Evolutionary conservation across 2,888 invertebrate genomes (phyloP).

Genomic region (Acleris literana): DNA sequence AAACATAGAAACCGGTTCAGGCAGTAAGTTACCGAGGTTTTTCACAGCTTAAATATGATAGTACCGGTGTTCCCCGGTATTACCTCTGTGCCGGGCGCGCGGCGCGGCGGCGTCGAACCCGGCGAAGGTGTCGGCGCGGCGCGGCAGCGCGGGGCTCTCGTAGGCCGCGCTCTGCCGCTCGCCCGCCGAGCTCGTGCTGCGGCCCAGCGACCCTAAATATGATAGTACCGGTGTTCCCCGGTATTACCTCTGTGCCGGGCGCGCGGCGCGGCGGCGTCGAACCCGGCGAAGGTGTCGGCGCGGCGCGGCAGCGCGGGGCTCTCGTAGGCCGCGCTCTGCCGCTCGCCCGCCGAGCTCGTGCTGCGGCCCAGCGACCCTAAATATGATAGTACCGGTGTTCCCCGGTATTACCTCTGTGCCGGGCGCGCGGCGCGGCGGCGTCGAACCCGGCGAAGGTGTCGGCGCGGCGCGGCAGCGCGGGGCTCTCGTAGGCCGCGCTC

Average conservation of each 20-base stretch:
- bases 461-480: conserved; percentile 69
- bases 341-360: too few species aligned
- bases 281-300: conserved; percentile 98
- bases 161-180: conserved; percentile 95
- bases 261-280: conserved; percentile 86
- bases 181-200: conserved; percentile 96
- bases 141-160: conserved; percentile 93
- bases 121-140: conserved; percentile 88
- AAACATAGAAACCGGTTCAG: too few species aligned
- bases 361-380: too few species aligned
- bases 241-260: conserved; percentile 80
- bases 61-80: too few species aligned
- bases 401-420: conserved; percentile 59
- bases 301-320: too few species aligned
- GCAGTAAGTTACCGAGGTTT: too few species aligned
- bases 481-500: too few species aligned
- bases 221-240: too few species aligned
- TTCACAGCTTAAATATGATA: too few species aligned
- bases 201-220: conserved; percentile 87
- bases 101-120: conserved; percentile 84
- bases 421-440: conserved; percentile 90
- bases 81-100: conserved; percentile 78
- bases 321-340: too few species aligned
- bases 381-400: too few species aligned
- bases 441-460: conserved; percentile 97